Evolutionary conservation across 2,797 vertebrate genomes (phyloP), one percentile per base, ranked within the genome.

Genomic region (Crax fasciolata): DNA sequence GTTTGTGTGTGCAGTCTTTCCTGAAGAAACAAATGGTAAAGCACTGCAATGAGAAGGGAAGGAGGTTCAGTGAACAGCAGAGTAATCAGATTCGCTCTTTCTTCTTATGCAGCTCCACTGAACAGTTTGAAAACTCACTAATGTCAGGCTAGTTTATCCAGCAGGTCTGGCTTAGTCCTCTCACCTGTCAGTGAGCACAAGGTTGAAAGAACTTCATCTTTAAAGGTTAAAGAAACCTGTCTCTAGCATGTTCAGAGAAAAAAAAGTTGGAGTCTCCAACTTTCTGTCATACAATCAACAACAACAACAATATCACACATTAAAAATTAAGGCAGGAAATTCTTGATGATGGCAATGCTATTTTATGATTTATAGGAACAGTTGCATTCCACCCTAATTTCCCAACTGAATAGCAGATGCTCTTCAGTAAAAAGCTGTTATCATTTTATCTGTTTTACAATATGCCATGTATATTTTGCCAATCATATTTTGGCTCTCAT

Each of bases 371-470:
- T 93, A 76, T 54, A 94, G 82, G 95, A 97, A 90, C 84, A 89
- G 86, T 96, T 96, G 90, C 75, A 66, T 90, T 84, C 96, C 57
- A 67, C 65, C 83, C 90, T 97, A 95, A 97, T 97, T 97, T 97
- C 94, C 96, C 95, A 96, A 93, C 94, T 94, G 96, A 97, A 94
- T 93, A 97, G 91, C 97, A 97, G 97, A 97, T 97, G 94, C 96
- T 96, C 88, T 57, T 96, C 93, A 18, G 96, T 90, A 97, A 91
- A 97, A 97, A 96, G 96, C 97, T 92, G 96, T 94, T 82, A 90
- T 93, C 94, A 95, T 95, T 96, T 89, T 89, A 97, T 91, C 93
- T 95, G 49, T 88, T 82, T 97, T 94, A 87, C 97, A 97, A 88
- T 96, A 96, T 97, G 97, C 81, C 97, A 94, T 54, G 83, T 58